Evolutionary conservation across 2,888 invertebrate species (phyloP), one percentile per base, ranked within the genome.

Genomic region (Eretmocerus hayati): DNA sequence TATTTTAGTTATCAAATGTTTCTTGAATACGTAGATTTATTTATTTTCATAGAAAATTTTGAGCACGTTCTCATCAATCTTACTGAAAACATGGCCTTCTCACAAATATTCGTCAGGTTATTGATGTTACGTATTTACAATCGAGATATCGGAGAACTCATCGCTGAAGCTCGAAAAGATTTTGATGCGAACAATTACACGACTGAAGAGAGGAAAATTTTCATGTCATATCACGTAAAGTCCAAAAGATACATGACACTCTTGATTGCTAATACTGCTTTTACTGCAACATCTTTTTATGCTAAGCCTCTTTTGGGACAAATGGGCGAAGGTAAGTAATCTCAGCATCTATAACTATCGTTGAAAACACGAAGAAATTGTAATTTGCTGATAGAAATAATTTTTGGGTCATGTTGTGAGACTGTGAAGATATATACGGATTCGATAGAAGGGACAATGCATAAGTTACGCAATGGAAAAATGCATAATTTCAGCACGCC

Each of bases 21-120:
- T 8, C 46, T 63, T 26, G 65, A 65, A 33, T 66, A 64, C 21
- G 15, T 64, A 6, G 65, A 66, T 40, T 46, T 64, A 4, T 59
- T 58, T 38, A 35, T 65, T 2, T 59, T 58, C 23, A 58, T 64
- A 9, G 53, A 48, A 6, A 46, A 64, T 36, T 52, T 66, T 2
- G 64, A 66, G 36, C 60, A 60, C 36, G 61, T 66, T 4, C 54
- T 66, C 1, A 58, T 62, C 55, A 65, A 63, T 46, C 54, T 66
- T 21, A 60, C 63, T 2, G 61, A 65, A 32, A 64, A 64, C 46
- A 57, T 62, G 51, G 60, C 59, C 2, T 65, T 64, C 36, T 58
- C 64, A 0, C 59, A 61, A 37, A 62, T 65, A 19, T 46, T 65
- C 15, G 48, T 61, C 3, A 56, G 63, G 26, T 60, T 66, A 50